Percentiles rank a stretch among this genome's conserved stretches.
These are phyloP conservation scores for Argentina silus DNA, from an alignment of 2,797 vertebrate genomes.

Conservation along the genomic window DNA sequence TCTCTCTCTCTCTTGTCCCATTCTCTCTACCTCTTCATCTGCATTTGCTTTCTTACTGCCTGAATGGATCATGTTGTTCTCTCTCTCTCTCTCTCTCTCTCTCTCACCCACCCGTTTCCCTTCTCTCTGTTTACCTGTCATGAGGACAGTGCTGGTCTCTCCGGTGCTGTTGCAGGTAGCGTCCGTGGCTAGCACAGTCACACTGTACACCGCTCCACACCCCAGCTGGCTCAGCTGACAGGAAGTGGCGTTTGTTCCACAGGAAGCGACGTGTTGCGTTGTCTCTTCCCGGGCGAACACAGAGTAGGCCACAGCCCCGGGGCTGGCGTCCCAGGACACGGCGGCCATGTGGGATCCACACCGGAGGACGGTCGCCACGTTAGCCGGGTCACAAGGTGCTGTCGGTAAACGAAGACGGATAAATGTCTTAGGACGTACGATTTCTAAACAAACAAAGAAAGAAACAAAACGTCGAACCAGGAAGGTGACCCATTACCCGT, in stretches of 20 bases:
- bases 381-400: slow-evolving; percentile 70
- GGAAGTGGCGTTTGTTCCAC: slow-evolving; percentile 57
- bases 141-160: slow-evolving; percentile 34
- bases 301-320: slow-evolving; percentile 57
- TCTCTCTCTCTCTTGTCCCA: neutral
- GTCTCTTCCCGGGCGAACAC: slow-evolving; percentile 45
- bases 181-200: slow-evolving; percentile 64
- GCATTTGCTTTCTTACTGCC: too few relatives aligned
- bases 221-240: slow-evolving; percentile 65
- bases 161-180: slow-evolving; percentile 68
- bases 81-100: neutral
- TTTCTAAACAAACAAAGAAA: too few relatives aligned
- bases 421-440: neutral
- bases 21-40: too few relatives aligned
- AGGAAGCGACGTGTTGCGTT: slow-evolving; percentile 51
- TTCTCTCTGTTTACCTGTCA: slow-evolving; percentile 62
- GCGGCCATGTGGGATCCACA: slow-evolving; percentile 62
- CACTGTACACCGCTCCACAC: slow-evolving; percentile 70
- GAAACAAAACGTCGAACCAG: neutral
- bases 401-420: neutral
- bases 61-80: neutral
- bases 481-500: slow-evolving; percentile 68
- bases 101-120: neutral
- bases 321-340: slow-evolving; percentile 64
- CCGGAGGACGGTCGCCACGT: slow-evolving; percentile 56